Conservation (phyloP, 2,797 vertebrate genomes). For the Esox masquinongy region DNA sequence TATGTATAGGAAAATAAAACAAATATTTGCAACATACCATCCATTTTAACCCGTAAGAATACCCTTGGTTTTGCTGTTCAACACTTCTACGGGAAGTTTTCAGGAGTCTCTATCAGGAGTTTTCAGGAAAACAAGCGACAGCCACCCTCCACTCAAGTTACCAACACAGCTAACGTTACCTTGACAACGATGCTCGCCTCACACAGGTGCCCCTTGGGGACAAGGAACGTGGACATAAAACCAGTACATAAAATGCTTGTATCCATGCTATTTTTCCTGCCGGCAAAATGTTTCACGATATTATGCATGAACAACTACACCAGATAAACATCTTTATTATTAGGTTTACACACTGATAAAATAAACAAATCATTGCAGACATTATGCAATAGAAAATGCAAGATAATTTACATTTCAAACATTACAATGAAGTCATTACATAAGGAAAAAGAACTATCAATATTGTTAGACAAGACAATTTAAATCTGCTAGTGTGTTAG, state of each 20-base stretch:
- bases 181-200: conserved; percentile 40
- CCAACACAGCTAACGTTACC: conserved; percentile 53
- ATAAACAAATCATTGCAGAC: not conserved
- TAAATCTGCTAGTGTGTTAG: too few species aligned
- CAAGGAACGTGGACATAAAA: not conserved
- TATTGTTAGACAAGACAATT: too few species aligned
- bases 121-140: not conserved
- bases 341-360: not conserved
- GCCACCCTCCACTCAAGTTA: conserved; percentile 35
- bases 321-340: not conserved
- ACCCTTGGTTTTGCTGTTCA: conserved; percentile 12
- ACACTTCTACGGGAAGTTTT: conserved; percentile 24
- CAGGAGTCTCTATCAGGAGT: conserved; percentile 28
- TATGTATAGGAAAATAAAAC: not conserved
- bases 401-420: too few species aligned
- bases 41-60: not conserved
- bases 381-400: not conserved
- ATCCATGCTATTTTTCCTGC: too few species aligned
- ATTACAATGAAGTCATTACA: too few species aligned
- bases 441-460: too few species aligned
- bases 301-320: not conserved
- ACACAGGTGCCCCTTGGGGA: conserved; percentile 32
- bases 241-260: too few species aligned
- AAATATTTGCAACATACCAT: conserved; percentile 11
- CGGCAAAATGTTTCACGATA: not conserved